A percentile compares a stretch with the other conserved stretches of the same genome.
These are phyloP conservation scores for Drosophila ananassae DNA, from an alignment of 1,140 invertebrate genomes.

Conservation along the genomic window DNA sequence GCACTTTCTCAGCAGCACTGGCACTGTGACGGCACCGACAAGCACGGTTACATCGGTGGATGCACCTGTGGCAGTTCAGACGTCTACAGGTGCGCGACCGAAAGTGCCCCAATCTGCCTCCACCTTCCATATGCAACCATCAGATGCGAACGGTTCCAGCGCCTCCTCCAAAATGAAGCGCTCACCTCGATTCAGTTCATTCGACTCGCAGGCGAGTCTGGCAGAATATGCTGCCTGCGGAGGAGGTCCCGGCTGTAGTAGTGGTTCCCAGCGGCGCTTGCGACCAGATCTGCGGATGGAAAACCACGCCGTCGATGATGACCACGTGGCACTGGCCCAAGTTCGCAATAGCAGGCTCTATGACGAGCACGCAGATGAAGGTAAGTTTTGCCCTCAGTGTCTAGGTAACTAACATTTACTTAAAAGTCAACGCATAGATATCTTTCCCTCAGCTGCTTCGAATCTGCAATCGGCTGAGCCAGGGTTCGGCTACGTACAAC, in stretches of 20 bases:
- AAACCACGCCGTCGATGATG: slow-evolving; percentile 50
- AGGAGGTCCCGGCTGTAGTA: slow-evolving; percentile 13
- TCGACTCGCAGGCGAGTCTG: slow-evolving; percentile 84
- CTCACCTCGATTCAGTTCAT: slow-evolving; percentile 83
- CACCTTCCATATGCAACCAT: slow-evolving; percentile 60
- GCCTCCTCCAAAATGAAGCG: slow-evolving; percentile 79
- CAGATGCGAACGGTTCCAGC: slow-evolving; percentile 61
- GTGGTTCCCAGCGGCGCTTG: slow-evolving; percentile 33
- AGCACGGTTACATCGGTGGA: slow-evolving; percentile 78
- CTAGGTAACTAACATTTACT: not conserved
- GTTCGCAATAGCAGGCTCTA: slow-evolving; percentile 67
- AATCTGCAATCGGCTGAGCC: slow-evolving; percentile 41
- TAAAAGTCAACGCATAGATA: slow-evolving; percentile 36
- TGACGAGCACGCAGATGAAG: slow-evolving; percentile 65
- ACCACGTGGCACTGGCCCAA: slow-evolving; percentile 58
- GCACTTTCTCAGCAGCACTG: slow-evolving; percentile 87
- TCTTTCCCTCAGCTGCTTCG: slow-evolving; percentile 62
- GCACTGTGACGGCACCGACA: slow-evolving; percentile 71
- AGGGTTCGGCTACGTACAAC: slow-evolving; percentile 64
- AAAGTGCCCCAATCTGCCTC: slow-evolving; percentile 82
- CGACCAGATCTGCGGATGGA: slow-evolving; percentile 47
- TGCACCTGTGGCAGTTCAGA: slow-evolving; percentile 49
- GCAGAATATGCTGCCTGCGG: slow-evolving; percentile 73
- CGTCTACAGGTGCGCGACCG: slow-evolving; percentile 78
- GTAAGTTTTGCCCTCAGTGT: slow-evolving; percentile 22